A percentile compares a stretch with the other conserved stretches of the same genome.
Conservation (phyloP, 2,888 invertebrate species). For the Scelioninae gen. 2 region DNA sequence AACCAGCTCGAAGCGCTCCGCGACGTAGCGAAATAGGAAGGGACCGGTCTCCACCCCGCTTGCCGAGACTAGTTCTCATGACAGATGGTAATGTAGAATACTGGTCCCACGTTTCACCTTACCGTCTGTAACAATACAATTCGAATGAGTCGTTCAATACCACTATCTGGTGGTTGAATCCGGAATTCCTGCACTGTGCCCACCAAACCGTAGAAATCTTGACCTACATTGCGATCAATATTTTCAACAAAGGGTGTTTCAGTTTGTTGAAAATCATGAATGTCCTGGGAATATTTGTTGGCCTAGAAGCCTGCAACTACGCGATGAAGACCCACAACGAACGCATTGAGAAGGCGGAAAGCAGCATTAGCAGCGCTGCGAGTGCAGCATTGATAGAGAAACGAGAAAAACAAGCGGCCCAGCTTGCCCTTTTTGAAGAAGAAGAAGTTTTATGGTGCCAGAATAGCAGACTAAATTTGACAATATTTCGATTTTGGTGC, state of each 20-base stretch:
- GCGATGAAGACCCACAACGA: conserved; percentile 3
- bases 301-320: conserved; percentile 6
- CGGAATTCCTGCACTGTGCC: too few species aligned
- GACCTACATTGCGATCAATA: conserved; percentile 4
- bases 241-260: conserved; percentile 18
- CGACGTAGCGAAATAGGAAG: too few species aligned
- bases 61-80: too few species aligned
- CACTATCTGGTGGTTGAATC: too few species aligned
- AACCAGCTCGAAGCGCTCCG: too few species aligned
- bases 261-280: conserved; percentile 21
- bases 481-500: conserved; percentile 5
- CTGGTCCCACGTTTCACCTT: too few species aligned
- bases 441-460: conserved; percentile 11
- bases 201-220: too few species aligned
- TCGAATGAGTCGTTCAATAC: too few species aligned
- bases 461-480: conserved; percentile 6
- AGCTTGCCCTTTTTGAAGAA: conserved; percentile 11
- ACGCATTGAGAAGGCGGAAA: conserved; percentile 15
- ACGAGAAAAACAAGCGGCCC: conserved; percentile 1
- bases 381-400: conserved; percentile 6
- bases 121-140: too few species aligned
- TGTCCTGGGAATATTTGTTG: conserved; percentile 7
- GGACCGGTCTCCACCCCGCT: too few species aligned
- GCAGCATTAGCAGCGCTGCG: conserved; percentile 1
- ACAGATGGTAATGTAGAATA: too few species aligned